These are phyloP conservation scores for Chloroceryle aenea DNA, from an alignment of 2,113 vertebrate species.

Conservation along the genomic window DNA sequence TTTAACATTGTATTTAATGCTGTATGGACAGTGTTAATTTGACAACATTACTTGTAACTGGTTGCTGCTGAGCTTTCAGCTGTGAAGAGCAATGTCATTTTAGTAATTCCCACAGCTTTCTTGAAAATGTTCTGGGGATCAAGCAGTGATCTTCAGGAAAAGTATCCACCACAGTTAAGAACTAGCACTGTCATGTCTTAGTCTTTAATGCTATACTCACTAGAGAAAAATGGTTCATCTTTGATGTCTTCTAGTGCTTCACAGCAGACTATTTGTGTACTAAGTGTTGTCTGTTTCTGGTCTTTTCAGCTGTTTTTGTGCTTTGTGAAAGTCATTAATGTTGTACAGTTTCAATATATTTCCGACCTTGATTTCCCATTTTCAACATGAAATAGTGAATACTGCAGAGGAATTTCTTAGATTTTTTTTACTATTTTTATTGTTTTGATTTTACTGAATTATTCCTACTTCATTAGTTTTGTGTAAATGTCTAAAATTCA, in stretches of 20 bases:
- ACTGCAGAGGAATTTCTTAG: neutral
- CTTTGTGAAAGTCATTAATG: constrained; percentile 19
- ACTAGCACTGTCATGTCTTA: neutral
- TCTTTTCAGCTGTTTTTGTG: constrained; percentile 16
- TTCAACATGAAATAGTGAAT: constrained; percentile 6
- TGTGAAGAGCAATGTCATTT: neutral
- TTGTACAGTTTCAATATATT: neutral
- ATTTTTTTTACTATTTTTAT: neutral
- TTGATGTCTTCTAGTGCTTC: neutral
- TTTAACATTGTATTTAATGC: neutral
- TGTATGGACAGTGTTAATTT: neutral
- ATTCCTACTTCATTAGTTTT: neutral
- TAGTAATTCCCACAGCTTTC: neutral
- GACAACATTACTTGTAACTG: neutral
- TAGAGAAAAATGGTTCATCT: neutral
- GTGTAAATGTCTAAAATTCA: neutral
- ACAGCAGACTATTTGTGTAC: neutral
- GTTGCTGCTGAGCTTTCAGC: neutral
- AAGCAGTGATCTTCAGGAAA: neutral
- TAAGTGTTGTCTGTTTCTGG: constrained; percentile 19
- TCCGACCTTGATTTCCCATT: constrained; percentile 49
- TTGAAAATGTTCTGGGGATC: neutral
- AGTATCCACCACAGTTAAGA: neutral
- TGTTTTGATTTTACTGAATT: neutral
- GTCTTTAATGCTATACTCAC: neutral